phyloP scores from a whole-genome alignment of 2,888 invertebrate species.

The Polyommatus iphigenia region DNA sequence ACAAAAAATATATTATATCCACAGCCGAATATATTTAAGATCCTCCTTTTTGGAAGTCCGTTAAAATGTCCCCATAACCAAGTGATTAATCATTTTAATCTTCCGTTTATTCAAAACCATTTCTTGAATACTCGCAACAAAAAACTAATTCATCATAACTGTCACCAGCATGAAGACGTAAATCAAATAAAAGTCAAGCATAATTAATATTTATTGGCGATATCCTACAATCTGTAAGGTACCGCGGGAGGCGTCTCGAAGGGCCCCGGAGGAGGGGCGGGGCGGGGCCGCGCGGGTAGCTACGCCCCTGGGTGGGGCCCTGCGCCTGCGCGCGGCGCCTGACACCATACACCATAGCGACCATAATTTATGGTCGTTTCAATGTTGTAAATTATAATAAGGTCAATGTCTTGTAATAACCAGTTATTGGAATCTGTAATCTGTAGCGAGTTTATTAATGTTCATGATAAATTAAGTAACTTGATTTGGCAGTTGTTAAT shows the following conservation, averaged over 20 bases:
- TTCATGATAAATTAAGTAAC: not conserved
- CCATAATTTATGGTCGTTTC: conserved; percentile 3
- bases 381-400: conserved; percentile 3
- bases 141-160: not conserved
- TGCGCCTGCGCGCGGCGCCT: conserved; percentile 55
- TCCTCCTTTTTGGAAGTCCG: too few relatives aligned
- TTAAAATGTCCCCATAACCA: not conserved
- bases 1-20: too few relatives aligned
- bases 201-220: conserved; percentile 13
- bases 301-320: conserved; percentile 49
- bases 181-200: conserved; percentile 13
- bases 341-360: conserved; percentile 26
- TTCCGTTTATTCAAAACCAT: not conserved
- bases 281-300: conserved; percentile 53
- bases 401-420: conserved; percentile 9
- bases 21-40: too few relatives aligned
- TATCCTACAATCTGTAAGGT: conserved; percentile 32
- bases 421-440: not conserved
- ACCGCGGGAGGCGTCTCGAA: conserved; percentile 41
- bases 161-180: not conserved
- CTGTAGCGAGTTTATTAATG: not conserved
- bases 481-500: too few relatives aligned
- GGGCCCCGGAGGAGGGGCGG: conserved; percentile 48
- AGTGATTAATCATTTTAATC: not conserved
- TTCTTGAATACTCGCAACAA: not conserved